Evolutionary conservation across 2,888 invertebrate species (phyloP), one percentile per base, ranked within the genome.

Genomic region (Tenthredo livida): DNA sequence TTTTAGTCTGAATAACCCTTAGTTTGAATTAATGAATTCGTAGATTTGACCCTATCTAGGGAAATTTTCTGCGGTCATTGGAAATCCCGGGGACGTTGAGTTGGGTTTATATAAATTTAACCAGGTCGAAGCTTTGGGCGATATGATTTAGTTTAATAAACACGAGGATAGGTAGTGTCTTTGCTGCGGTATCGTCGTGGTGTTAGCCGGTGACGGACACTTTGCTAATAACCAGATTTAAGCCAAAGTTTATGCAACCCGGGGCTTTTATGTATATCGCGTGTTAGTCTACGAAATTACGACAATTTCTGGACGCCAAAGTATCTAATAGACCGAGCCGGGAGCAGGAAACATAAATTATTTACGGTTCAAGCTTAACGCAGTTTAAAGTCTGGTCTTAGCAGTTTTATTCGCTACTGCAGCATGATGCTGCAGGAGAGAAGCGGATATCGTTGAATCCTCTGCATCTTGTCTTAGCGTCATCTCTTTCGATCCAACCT

Each of bases 251-350:
- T 80, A 40, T 80, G 80, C 80, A 61, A 61, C 17, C 50, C 21
- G 6, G 25, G 6, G 40, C 25, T 61, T 61, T 58, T 80, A 80
- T 80, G 80, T 80, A 58, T 37, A 61, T 40, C 58, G 37, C 43
- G 80, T 80, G 80, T 80, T 80, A 25, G 80, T 25, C 61, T 61
- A 61, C 40, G 61, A 58, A 80, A 61, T 61, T 61, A 61, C 80
- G 80, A 80, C 80, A 61, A 80, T 80, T 80, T 80, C 80, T 58
- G 10, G 61, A 61, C 80, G 80, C 58, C 80, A 80, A 61, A 80
- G 80, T 80, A 58, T 80, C 88, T 89, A 89, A 89, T 88, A 89
- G 89, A 86, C 87, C 88, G 84, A 86, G 25, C n/a, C n/a, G 73
- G 29, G 85, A 33, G 25, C 87, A 77, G 89, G 86, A 87, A 87